phyloP scores from a whole-genome alignment of 1,140 invertebrate species.

The Zaprionus lachaisei region DNA sequence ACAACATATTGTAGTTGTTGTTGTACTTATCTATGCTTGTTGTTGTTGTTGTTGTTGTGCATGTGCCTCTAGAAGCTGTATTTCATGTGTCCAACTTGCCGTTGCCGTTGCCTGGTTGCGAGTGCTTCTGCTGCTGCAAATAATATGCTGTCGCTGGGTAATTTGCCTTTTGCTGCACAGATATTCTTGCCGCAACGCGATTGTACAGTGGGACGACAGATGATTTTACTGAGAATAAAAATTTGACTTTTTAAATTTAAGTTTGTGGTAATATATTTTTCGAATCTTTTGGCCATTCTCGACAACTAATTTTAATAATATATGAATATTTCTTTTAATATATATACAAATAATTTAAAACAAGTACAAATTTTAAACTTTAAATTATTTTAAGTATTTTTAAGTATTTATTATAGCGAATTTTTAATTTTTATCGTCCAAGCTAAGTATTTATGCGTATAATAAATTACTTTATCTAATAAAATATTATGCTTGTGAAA shows the following conservation, averaged over 20 bases:
- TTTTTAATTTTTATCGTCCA: too few species aligned
- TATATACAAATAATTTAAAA: background rate
- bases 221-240: background rate
- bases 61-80: slow-evolving; percentile 32
- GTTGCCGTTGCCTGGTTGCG: slow-evolving; percentile 7
- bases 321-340: background rate
- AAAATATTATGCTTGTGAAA: too few species aligned
- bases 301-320: background rate
- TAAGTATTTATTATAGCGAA: too few species aligned
- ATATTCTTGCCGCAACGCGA: slow-evolving; percentile 41
- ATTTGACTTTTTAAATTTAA: background rate
- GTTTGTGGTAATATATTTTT: background rate
- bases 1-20: slow-evolving; percentile 20
- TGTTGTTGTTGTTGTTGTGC: slow-evolving; percentile 21
- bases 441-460: too few species aligned
- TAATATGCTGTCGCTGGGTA: slow-evolving; percentile 64
- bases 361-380: too few species aligned
- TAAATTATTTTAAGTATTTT: too few species aligned
- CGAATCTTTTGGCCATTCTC: rapidly evolving
- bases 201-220: slow-evolving; percentile 19
- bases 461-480: too few species aligned
- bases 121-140: slow-evolving; percentile 57
- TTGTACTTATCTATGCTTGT: slow-evolving; percentile 7
- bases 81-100: slow-evolving; percentile 54
- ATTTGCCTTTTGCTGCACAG: slow-evolving; percentile 68